A percentile compares a stretch with the other conserved stretches of the same genome.
Evolutionary conservation across 1,140 invertebrate species (phyloP).

Genomic region (Pseudomyrmex sp.): DNA sequence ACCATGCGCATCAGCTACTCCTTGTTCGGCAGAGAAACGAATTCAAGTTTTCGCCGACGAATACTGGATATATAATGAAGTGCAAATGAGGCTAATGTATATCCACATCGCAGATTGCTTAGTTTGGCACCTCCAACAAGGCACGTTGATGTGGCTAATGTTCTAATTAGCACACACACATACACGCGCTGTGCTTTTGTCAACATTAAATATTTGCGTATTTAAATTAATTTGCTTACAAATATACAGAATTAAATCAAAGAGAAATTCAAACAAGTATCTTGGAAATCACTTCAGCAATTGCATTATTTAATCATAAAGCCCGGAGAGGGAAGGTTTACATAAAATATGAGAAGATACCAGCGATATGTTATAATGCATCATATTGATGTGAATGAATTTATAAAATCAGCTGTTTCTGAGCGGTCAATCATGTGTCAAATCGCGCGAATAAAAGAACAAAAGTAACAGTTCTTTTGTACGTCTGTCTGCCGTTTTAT

Average conservation of each 20-base stretch:
- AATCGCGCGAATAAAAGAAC: background rate
- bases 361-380: background rate
- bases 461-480: no score
- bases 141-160: constrained; percentile 36
- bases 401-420: background rate
- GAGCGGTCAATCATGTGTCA: background rate
- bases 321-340: background rate
- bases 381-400: background rate
- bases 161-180: constrained; percentile 50
- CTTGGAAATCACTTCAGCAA: background rate
- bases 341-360: no score
- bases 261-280: background rate
- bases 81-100: constrained; percentile 44
- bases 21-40: constrained; percentile 24
- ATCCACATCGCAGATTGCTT: constrained; percentile 39
- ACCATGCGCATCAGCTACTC: background rate
- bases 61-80: constrained; percentile 46
- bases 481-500: background rate
- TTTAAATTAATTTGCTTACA: constrained; percentile 34
- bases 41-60: constrained; percentile 52
- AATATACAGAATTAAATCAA: background rate
- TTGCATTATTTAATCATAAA: background rate
- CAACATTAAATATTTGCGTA: constrained; percentile 11
- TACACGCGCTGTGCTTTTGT: background rate
- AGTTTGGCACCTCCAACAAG: constrained; percentile 14